These are phyloP conservation scores for Listrodromus nycthemerus DNA, from an alignment of 2,888 invertebrate genomes.

Conservation along the genomic window DNA sequence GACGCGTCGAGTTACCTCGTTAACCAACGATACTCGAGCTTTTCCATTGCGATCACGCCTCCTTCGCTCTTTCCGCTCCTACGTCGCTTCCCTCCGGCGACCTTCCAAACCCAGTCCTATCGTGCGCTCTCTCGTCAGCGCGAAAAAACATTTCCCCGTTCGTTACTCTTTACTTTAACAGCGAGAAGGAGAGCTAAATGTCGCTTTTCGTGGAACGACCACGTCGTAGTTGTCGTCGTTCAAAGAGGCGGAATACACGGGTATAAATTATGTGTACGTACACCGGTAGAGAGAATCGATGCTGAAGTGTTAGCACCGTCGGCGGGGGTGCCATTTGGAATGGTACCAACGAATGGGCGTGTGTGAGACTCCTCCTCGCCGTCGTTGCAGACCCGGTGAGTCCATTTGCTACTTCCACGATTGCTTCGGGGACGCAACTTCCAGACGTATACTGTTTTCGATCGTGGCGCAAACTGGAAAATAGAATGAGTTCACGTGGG, in stretches of 20 bases:
- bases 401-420: slow-evolving; percentile 66
- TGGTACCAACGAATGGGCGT: slow-evolving; percentile 32
- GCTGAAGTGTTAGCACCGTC: slow-evolving; percentile 52
- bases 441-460: slow-evolving; percentile 64
- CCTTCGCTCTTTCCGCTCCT: slow-evolving; percentile 45
- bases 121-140: slow-evolving; percentile 44
- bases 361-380: slow-evolving; percentile 41
- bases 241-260: slow-evolving; percentile 26
- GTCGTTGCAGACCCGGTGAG: slow-evolving; percentile 36
- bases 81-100: slow-evolving; percentile 11
- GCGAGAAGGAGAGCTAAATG: slow-evolving; percentile 69
- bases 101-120: slow-evolving; percentile 39
- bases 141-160: slow-evolving; percentile 60
- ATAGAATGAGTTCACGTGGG: slow-evolving; percentile 55
- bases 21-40: slow-evolving; percentile 80
- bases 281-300: slow-evolving; percentile 44
- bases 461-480: slow-evolving; percentile 52
- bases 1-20: slow-evolving; percentile 83
- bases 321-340: slow-evolving; percentile 57
- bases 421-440: slow-evolving; percentile 64
- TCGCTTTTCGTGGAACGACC: slow-evolving; percentile 61
- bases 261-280: slow-evolving; percentile 25
- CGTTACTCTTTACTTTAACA: slow-evolving; percentile 82
- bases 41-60: slow-evolving; percentile 58
- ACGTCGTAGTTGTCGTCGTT: slow-evolving; percentile 38